Evolutionary conservation across 2,113 vertebrate genomes (phyloP).

Genomic region (Pantherophis guttatus): DNA sequence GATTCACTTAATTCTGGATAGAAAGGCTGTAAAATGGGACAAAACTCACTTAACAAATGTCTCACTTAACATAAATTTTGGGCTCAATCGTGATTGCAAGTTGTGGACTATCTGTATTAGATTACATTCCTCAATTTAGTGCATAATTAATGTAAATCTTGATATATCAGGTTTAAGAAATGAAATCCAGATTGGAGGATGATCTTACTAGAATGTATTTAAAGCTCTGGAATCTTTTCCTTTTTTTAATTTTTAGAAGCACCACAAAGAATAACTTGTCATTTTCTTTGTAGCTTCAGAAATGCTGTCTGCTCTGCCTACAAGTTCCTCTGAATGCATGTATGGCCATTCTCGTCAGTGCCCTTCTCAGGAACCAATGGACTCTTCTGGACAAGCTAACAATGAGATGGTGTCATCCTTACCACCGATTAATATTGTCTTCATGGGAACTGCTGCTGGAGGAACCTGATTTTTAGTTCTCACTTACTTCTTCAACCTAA

Average conservation of each 20-base stretch:
- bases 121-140: background rate
- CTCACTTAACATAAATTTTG: no score
- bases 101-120: background rate
- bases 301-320: constrained; percentile 68
- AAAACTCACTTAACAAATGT: no score
- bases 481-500: constrained; percentile 5
- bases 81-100: no score
- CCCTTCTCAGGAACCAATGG: constrained; percentile 78
- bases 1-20: no score
- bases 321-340: constrained; percentile 89
- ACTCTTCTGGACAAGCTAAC: constrained; percentile 69
- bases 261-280: constrained; percentile 3
- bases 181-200: background rate
- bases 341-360: constrained; percentile 80
- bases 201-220: background rate
- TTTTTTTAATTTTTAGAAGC: background rate
- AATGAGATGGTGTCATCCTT: constrained; percentile 87
- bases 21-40: no score
- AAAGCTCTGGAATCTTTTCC: background rate
- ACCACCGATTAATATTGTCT: constrained; percentile 96
- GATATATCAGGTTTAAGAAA: background rate
- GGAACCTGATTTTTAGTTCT: constrained; percentile 70
- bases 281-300: constrained; percentile 69
- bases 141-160: background rate
- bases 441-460: constrained; percentile 86